Evolutionary conservation across 1,140 invertebrate genomes (phyloP).

Genomic region (Drosophila sechellia): DNA sequence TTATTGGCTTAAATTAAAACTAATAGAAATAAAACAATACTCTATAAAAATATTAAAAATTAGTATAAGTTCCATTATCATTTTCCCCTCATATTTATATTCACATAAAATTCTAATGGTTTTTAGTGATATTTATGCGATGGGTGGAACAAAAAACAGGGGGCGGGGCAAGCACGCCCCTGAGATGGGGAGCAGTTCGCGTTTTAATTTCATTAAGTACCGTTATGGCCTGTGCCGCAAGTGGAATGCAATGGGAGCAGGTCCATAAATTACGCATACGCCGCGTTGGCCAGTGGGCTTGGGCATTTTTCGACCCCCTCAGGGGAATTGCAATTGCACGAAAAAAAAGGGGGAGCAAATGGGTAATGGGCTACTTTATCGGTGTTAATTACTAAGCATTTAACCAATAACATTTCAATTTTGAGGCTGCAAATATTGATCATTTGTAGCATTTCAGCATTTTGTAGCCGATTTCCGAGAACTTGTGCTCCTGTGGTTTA

Average conservation of each 20-base stretch:
- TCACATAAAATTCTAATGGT: too few relatives aligned
- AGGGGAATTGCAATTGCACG: constrained; percentile 22
- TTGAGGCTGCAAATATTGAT: too few relatives aligned
- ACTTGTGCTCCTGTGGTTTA: not conserved
- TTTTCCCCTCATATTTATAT: too few relatives aligned
- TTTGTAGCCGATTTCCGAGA: too few relatives aligned
- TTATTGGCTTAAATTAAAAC: too few relatives aligned
- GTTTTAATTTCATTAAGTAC: constrained; percentile 71
- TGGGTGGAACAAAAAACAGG: not conserved
- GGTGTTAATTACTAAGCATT: not conserved
- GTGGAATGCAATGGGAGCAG: constrained; percentile 33
- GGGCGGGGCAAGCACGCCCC: constrained; percentile 4
- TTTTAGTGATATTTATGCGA: not conserved
- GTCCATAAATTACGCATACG: constrained; percentile 57
- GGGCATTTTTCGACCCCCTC: not conserved
- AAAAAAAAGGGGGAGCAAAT: not conserved
- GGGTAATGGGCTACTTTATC: not conserved
- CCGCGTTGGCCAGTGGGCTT: constrained; percentile 4
- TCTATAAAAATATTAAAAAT: too few relatives aligned
- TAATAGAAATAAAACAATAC: too few relatives aligned
- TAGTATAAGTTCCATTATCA: too few relatives aligned
- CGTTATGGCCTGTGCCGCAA: constrained; percentile 6
- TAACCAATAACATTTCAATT: not conserved
- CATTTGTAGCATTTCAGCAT: too few relatives aligned
- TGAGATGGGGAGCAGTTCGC: constrained; percentile 2